phyloP scores from a whole-genome alignment of 2,797 vertebrate species.

The Varecia variegata region DNA sequence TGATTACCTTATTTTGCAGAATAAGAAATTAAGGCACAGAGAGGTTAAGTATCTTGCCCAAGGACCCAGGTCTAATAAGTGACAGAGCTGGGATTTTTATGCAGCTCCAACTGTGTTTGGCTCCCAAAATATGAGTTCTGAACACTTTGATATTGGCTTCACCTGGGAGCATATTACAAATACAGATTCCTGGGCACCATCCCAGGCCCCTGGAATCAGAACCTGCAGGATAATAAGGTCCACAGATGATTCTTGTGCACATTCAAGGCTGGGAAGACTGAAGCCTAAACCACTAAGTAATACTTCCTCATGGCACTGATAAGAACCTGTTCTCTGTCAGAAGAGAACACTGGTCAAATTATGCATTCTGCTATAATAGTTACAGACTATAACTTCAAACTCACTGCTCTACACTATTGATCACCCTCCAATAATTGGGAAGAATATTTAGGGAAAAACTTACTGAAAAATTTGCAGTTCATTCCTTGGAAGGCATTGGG shows the following conservation, averaged over 20 bases:
- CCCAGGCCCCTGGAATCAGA: neutral
- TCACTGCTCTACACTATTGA: neutral
- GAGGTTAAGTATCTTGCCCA: neutral
- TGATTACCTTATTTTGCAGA: neutral
- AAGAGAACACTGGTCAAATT: neutral
- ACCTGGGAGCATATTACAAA: neutral
- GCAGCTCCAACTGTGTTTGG: neutral
- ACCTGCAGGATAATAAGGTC: neutral
- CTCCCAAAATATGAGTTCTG: neutral
- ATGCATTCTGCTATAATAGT: too few species aligned
- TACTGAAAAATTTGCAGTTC: neutral
- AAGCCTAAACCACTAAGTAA: too few species aligned
- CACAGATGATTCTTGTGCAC: neutral
- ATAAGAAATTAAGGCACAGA: neutral
- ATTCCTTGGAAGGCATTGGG: neutral
- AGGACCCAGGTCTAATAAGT: neutral
- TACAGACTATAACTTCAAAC: neutral
- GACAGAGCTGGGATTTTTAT: neutral
- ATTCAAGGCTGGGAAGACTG: neutral
- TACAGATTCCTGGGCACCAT: neutral
- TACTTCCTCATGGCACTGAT: too few species aligned
- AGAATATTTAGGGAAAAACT: neutral
- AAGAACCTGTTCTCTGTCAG: neutral
- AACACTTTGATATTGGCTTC: neutral
- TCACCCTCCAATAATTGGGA: neutral